Evolutionary conservation across 2,888 invertebrate genomes (phyloP).

Genomic region (Drosophila diplacantha): DNA sequence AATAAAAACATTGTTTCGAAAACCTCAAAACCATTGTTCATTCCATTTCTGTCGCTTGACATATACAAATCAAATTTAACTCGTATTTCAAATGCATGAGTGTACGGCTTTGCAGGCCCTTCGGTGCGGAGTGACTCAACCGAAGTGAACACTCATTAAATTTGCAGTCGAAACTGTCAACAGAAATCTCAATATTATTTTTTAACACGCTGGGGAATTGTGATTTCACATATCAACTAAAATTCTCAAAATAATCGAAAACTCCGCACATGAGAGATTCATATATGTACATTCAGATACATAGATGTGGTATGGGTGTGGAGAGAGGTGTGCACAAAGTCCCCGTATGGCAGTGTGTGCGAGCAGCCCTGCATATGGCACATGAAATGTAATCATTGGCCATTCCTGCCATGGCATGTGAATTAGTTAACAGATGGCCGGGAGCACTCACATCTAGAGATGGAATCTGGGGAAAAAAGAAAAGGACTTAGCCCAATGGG

Average conservation of each 20-base stretch:
- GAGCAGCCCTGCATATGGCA: conserved; percentile 34
- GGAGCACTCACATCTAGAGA: conserved; percentile 22
- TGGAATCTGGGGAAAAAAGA: neutral
- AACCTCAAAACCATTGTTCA: conserved; percentile 24
- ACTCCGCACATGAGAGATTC: conserved; percentile 14
- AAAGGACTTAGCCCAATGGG: neutral
- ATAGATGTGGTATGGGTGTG: neutral
- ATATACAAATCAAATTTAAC: conserved; percentile 38
- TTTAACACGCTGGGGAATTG: conserved; percentile 34
- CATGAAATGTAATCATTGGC: conserved; percentile 61
- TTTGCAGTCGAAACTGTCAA: conserved; percentile 43
- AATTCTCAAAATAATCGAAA: conserved; percentile 40
- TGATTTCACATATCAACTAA: conserved; percentile 38
- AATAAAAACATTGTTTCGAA: conserved; percentile 17
- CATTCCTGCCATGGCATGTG: conserved; percentile 54
- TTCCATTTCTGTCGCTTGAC: conserved; percentile 22
- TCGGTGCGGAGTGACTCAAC: conserved; percentile 32
- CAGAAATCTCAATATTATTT: conserved; percentile 40
- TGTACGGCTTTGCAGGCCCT: conserved; percentile 7
- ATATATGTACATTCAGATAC: neutral
- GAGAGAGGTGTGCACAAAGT: neutral
- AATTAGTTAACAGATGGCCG: conserved; percentile 57
- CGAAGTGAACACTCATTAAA: conserved; percentile 41
- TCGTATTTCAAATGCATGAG: conserved; percentile 32
- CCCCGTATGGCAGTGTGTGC: conserved; percentile 1